Conservation (phyloP, 1,140 invertebrate species). For the Mactra quadrangularis region DNA sequence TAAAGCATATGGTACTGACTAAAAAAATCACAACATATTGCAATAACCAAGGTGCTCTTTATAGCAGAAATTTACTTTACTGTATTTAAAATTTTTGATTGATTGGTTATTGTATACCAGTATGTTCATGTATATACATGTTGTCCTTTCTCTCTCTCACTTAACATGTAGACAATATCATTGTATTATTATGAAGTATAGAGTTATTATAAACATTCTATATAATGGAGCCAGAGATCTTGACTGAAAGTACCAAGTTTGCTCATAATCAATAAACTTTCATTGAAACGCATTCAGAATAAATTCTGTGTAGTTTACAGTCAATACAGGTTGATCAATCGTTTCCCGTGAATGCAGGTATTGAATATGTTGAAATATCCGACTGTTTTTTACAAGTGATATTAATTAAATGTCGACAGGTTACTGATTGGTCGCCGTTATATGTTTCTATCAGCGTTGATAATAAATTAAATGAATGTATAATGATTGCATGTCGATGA, state of each 20-base stretch:
- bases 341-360: constrained; percentile 17
- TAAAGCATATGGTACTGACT: no score
- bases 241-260: constrained; percentile 20
- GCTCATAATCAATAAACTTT: neutral
- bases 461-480: neutral
- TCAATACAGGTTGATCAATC: constrained; percentile 39
- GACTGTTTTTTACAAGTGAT: constrained; percentile 41
- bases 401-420: constrained; percentile 54
- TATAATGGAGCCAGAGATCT: neutral
- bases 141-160: no score
- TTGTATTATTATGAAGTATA: neutral
- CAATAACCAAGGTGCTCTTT: no score
- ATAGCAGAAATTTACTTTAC: no score
- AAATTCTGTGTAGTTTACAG: constrained; percentile 9
- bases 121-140: no score
- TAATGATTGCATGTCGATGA: neutral
- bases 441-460: neutral
- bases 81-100: no score
- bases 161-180: no score
- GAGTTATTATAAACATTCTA: neutral
- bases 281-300: constrained; percentile 15
- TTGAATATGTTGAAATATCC: constrained; percentile 42
- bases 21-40: no score
- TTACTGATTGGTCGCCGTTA: constrained; percentile 2
- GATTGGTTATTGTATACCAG: no score